Evolutionary conservation across 1,140 invertebrate species (phyloP).

Genomic region (Paramacrobiotus metropolitanus): DNA sequence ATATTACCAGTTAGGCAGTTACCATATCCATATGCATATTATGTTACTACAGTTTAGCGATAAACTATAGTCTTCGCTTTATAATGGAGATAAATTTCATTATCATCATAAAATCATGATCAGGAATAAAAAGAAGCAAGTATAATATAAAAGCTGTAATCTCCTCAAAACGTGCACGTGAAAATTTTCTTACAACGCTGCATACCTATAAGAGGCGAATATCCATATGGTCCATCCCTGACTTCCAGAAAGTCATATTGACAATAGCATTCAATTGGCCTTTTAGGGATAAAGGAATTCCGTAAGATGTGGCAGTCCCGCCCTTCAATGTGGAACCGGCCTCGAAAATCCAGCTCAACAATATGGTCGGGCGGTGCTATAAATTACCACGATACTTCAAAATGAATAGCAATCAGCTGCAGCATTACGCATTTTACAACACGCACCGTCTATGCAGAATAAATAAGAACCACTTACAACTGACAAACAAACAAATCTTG

Average conservation of each 20-base stretch:
- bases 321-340: constrained; percentile 49
- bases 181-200: background rate
- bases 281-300: background rate
- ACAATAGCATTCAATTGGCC: constrained; percentile 27
- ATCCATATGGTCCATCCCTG: constrained; percentile 57
- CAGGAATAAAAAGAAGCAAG: no score
- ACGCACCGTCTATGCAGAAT: background rate
- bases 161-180: no score
- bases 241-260: constrained; percentile 59
- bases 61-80: no score
- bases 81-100: no score
- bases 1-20: no score
- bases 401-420: background rate
- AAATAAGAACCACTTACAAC: no score
- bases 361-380: constrained; percentile 45
- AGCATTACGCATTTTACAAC: background rate
- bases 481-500: background rate
- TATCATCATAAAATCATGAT: no score
- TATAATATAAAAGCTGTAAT: no score
- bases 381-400: constrained; percentile 25
- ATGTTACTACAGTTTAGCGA: no score
- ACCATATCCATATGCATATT: no score
- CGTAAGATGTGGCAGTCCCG: constrained; percentile 21
- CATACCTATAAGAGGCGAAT: constrained; percentile 33
- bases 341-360: constrained; percentile 52